A percentile compares a stretch with the other conserved stretches of the same genome.
These are phyloP conservation scores for Choristoneura rosaceana DNA, from an alignment of 2,888 invertebrate genomes.

Conservation along the genomic window DNA sequence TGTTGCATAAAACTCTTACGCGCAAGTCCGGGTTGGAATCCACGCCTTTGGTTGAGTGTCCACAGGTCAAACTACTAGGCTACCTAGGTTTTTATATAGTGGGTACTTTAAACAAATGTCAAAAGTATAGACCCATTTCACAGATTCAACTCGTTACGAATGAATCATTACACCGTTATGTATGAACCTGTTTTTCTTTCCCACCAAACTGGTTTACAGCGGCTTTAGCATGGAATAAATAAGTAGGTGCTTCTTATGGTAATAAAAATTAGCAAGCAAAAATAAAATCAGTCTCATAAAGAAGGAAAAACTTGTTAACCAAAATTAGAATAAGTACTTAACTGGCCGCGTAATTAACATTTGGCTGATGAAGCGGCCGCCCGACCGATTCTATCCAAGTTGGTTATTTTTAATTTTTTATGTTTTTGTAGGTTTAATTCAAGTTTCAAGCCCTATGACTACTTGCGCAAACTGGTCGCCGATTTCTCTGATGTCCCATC, in stretches of 20 bases:
- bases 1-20: too few species aligned
- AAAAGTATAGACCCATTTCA: background rate
- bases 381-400: background rate
- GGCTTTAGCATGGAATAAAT: background rate
- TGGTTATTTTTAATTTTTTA: background rate
- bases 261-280: constrained; percentile 6
- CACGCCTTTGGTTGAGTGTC: too few species aligned
- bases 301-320: background rate
- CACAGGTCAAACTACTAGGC: too few species aligned
- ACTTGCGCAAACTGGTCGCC: constrained; percentile 69
- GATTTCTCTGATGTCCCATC: constrained; percentile 69
- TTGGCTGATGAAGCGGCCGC: background rate
- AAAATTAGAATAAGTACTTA: constrained; percentile 10
- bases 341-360: constrained; percentile 5
- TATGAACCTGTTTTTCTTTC: background rate
- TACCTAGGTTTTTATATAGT: background rate
- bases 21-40: too few species aligned
- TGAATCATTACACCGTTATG: background rate
- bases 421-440: constrained; percentile 62
- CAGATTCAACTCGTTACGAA: too few species aligned
- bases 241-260: background rate
- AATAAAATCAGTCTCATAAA: background rate
- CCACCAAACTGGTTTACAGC: background rate
- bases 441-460: constrained; percentile 69
- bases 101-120: background rate